Evolutionary conservation across 2,888 invertebrate genomes (phyloP).

Genomic region (Rhimphoctona megacephalus): DNA sequence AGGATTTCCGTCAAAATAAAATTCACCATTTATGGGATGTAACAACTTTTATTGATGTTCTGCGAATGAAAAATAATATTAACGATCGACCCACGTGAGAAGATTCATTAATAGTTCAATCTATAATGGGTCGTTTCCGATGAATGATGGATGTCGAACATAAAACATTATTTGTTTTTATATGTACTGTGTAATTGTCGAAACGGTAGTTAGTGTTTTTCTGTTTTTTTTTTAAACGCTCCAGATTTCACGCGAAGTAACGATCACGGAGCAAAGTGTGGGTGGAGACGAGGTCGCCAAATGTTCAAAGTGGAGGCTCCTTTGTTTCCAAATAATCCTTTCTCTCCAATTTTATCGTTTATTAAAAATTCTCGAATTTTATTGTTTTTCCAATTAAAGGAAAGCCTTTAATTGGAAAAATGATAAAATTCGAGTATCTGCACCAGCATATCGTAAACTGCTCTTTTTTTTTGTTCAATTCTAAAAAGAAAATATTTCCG

Average conservation of each 20-base stretch:
- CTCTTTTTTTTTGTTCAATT: conserved; percentile 3
- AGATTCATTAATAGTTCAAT: conserved; percentile 25
- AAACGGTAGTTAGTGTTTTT: conserved; percentile 36
- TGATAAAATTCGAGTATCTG: conserved; percentile 48
- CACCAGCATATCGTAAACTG: conserved; percentile 19
- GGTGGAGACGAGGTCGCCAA: not conserved
- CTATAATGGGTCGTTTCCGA: conserved; percentile 26
- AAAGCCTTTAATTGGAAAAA: conserved; percentile 9
- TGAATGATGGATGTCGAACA: conserved; percentile 42
- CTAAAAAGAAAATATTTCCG: not conserved
- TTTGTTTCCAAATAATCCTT: not conserved
- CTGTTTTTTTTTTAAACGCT: not conserved
- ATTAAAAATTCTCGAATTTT: too few species aligned
- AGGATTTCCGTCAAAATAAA: conserved; percentile 46
- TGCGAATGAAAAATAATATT: conserved; percentile 77
- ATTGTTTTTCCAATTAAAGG: too few species aligned
- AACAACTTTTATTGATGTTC: conserved; percentile 80
- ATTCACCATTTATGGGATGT: conserved; percentile 71
- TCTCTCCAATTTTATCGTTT: too few species aligned
- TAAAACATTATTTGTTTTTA: conserved; percentile 37
- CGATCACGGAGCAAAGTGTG: conserved; percentile 17
- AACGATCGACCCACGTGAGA: conserved; percentile 59
- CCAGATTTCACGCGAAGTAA: not conserved
- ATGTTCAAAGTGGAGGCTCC: not conserved
- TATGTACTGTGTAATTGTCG: conserved; percentile 34